Evolutionary conservation across 2,797 vertebrate genomes (phyloP), one percentile per base, ranked within the genome.

Genomic region (Hylomyscus alleni): DNA sequence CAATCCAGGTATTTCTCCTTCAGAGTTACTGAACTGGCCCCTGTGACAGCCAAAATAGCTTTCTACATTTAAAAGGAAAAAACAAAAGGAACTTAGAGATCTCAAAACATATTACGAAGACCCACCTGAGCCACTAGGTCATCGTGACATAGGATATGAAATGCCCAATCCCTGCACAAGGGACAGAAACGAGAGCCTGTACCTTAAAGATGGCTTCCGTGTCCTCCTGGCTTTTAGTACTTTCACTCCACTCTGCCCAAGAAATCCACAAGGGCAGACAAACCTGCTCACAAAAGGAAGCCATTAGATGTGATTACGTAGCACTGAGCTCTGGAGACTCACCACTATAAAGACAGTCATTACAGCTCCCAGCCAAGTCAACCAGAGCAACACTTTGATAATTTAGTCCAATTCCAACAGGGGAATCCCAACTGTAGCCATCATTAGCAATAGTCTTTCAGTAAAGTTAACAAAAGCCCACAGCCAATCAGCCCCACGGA

Each of bases 1-100:
- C 99, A 99, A 92, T 99, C 98, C 29, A 99, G 98, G 98, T 99
- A 99, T 95, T 98, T 97, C 78, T 99, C 99, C 98, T 99, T 99
- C 98, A 99, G 98, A 95, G 98, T 98, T 97, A 98, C 97, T 91
- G 99, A 99, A 96, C 99, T 98, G 34, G 98, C 93, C 24, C 99
- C 97, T 3, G 97, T 98, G 14, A 98, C 93, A 96, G 98, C 99
- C 96, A 93, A 47, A 76, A 99, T 93, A 83, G 99, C 99, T 98
- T 98, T 99, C 99, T 99, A 98, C 40, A 97, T 95, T 90, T 91
- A 91, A 85, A 96, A n/a, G 97, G 44, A 88, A 60, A 58, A 80
- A 96, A 82, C 5, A 78, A 90, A 94, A n/a, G 20, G 82, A 87
- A 96, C 47, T 52, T 92, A 40, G 15, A 85, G 24, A 24, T 12